A percentile compares a stretch with the other conserved stretches of the same genome.
These are phyloP conservation scores for Listronotus bonariensis DNA, from an alignment of 1,140 invertebrate species.

Conservation along the genomic window DNA sequence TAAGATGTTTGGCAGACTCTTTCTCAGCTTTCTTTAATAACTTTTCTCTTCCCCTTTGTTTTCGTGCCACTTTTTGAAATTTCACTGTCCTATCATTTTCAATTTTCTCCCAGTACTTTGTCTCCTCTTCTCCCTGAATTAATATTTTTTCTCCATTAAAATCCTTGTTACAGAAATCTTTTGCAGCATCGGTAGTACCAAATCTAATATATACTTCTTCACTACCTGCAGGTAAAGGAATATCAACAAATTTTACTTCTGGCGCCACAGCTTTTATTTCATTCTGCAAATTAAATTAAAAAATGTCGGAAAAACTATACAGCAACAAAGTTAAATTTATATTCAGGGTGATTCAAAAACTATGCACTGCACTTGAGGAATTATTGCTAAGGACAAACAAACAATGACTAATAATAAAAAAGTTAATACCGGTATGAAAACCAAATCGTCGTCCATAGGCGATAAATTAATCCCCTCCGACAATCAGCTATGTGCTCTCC, in stretches of 20 bases:
- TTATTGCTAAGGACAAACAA: too few relatives aligned
- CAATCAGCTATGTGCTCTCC: too few relatives aligned
- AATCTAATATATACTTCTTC: conserved; percentile 53
- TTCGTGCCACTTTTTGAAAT: conserved; percentile 56
- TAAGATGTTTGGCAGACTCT: conserved; percentile 65
- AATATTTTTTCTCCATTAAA: conserved; percentile 44
- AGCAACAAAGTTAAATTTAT: too few relatives aligned
- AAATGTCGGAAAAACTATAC: background rate
- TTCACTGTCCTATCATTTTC: conserved; percentile 62
- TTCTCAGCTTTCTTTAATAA: conserved; percentile 67
- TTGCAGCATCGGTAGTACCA: conserved; percentile 44
- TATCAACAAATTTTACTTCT: conserved; percentile 57
- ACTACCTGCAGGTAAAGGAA: conserved; percentile 48
- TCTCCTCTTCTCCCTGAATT: conserved; percentile 63
- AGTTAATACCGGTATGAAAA: too few relatives aligned
- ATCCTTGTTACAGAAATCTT: conserved; percentile 47
- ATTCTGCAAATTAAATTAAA: conserved; percentile 46
- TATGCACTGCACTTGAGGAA: too few relatives aligned
- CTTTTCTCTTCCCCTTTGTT: conserved; percentile 67
- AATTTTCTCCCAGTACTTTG: conserved; percentile 69
- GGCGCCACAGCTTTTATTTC: conserved; percentile 49
- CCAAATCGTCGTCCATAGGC: too few relatives aligned
- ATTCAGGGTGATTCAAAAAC: too few relatives aligned
- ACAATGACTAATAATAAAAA: too few relatives aligned
- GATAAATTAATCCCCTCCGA: too few relatives aligned